Conservation (phyloP, 1,140 invertebrate species). For the Pectinophora gossypiella region DNA sequence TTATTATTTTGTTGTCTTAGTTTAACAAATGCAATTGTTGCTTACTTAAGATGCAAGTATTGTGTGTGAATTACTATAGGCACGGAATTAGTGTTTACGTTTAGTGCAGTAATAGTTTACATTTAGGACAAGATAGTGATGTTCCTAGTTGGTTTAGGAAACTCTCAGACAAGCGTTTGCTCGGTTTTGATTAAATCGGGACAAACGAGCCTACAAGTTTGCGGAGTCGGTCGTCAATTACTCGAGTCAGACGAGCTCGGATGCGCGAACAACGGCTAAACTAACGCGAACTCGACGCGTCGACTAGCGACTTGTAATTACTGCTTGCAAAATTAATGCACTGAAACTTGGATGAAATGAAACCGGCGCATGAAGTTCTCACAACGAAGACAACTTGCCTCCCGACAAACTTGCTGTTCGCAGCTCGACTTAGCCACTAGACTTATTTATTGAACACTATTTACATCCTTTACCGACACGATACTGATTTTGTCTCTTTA, state of each 20-base stretch:
- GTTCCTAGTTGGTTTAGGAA: not conserved
- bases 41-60: too few species aligned
- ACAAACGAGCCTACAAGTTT: slow-evolving; percentile 45
- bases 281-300: slow-evolving; percentile 56
- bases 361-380: slow-evolving; percentile 57
- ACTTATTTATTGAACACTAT: slow-evolving; percentile 1
- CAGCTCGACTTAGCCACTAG: slow-evolving; percentile 12
- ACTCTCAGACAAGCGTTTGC: not conserved
- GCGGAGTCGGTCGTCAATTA: slow-evolving; percentile 46
- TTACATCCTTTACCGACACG: slow-evolving; percentile 6
- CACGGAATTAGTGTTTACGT: too few species aligned
- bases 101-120: too few species aligned
- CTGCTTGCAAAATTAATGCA: slow-evolving; percentile 71
- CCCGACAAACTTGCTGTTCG: slow-evolving; percentile 28
- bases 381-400: slow-evolving; percentile 27
- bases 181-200: slow-evolving; percentile 44
- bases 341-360: slow-evolving; percentile 68
- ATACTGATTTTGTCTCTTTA: not conserved
- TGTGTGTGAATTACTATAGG: too few species aligned
- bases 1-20: too few species aligned
- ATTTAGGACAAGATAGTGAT: too few species aligned
- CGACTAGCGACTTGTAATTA: slow-evolving; percentile 67
- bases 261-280: slow-evolving; percentile 51
- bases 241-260: slow-evolving; percentile 30
- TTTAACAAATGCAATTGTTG: too few species aligned